Percentiles rank a stretch among this genome's conserved stretches.
These are phyloP conservation scores for Campylomormyrus tamandua DNA, from an alignment of 2,113 vertebrate species.

Conservation along the genomic window DNA sequence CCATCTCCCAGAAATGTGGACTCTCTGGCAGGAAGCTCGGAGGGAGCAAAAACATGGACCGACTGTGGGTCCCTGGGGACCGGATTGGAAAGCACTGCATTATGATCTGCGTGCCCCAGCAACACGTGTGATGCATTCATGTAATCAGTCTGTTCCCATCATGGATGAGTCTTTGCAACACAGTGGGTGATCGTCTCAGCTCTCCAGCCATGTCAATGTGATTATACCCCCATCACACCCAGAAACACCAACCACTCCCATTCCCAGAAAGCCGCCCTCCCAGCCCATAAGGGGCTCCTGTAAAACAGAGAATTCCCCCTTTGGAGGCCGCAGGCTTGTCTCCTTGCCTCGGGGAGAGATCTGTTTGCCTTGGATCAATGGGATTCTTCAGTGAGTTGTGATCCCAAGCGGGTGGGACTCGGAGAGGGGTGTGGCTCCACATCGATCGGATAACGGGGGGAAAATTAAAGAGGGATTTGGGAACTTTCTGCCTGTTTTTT, in stretches of 20 bases:
- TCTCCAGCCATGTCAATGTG: not conserved
- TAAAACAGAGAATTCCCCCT: not conserved
- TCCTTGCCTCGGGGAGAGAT: not conserved
- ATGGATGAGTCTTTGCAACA: not conserved
- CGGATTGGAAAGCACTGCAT: not conserved
- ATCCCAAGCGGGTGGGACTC: slow-evolving; percentile 31
- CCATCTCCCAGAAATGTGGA: not conserved
- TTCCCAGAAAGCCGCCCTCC: not conserved
- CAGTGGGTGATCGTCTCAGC: not conserved
- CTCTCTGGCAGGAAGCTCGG: not conserved
- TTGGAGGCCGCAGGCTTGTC: not conserved
- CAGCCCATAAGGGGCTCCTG: not conserved
- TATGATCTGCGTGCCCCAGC: not conserved
- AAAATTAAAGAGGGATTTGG: not conserved
- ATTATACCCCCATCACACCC: not conserved
- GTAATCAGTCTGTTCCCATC: not conserved
- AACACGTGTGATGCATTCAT: not conserved
- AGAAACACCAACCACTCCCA: not conserved
- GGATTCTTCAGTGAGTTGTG: not conserved
- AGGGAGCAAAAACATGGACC: not conserved
- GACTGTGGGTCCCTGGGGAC: not conserved
- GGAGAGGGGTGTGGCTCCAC: slow-evolving; percentile 11
- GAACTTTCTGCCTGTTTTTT: not conserved
- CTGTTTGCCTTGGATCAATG: slow-evolving; percentile 1
- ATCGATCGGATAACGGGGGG: not conserved